Conservation (phyloP, 53 echinoderm and acorn worm genomes). For the Henricia sp. region DNA sequence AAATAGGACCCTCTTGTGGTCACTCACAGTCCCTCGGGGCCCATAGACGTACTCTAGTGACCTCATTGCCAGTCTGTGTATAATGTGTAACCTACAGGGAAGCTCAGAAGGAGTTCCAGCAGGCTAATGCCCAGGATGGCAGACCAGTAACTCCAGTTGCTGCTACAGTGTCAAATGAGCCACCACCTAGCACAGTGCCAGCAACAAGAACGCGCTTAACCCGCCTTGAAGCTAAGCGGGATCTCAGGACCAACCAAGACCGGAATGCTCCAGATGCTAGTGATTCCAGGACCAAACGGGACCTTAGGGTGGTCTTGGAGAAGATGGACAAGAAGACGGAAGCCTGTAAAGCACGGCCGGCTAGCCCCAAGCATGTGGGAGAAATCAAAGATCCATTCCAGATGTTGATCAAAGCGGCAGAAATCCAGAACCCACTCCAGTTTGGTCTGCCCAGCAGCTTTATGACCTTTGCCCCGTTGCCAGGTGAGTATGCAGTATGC, state of each 20-base stretch:
- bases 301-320: slow-evolving; percentile 5
- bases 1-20: no score
- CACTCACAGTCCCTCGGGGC: no score
- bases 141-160: slow-evolving; percentile 42
- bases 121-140: slow-evolving; percentile 24
- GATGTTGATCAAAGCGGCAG: slow-evolving; percentile 91
- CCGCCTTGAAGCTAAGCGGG: slow-evolving; percentile 33
- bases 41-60: no score
- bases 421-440: slow-evolving; percentile 92
- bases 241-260: slow-evolving; percentile 27
- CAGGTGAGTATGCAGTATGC: slow-evolving; percentile 88
- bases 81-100: slow-evolving; percentile 63
- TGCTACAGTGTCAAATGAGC: slow-evolving; percentile 3
- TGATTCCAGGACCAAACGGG: slow-evolving; percentile 24
- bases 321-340: slow-evolving; percentile 45
- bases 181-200: slow-evolving; percentile 22
- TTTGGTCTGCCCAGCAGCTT: slow-evolving; percentile 85
- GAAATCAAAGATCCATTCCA: slow-evolving; percentile 79
- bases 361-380: slow-evolving; percentile 45
- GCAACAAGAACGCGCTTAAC: slow-evolving; percentile 40
- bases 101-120: slow-evolving; percentile 79
- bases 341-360: slow-evolving; percentile 25
- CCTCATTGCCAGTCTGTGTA: no score
- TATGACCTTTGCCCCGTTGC: slow-evolving; percentile 89
- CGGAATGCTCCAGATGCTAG: background rate